Evolutionary conservation across 1,140 invertebrate species (phyloP).

Genomic region (Cotesia vestalis): DNA sequence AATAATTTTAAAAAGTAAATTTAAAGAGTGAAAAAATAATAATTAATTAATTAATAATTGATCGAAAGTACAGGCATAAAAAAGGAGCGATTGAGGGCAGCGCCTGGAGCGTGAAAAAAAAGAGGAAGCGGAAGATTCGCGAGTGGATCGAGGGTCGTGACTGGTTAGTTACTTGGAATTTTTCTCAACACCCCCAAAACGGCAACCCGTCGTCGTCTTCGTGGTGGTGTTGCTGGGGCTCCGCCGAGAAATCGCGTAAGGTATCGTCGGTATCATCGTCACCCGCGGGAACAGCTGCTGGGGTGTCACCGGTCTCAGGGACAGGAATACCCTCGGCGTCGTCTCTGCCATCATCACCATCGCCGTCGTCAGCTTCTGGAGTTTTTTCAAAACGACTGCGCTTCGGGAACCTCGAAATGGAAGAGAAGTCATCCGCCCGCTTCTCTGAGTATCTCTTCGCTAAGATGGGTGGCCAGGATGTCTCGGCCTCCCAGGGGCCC

Average conservation of each 20-base stretch:
- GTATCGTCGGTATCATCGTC: conserved; percentile 54
- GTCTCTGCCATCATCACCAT: background rate
- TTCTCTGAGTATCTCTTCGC: conserved; percentile 81
- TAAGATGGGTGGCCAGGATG: conserved; percentile 74
- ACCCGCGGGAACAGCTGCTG: conserved; percentile 48
- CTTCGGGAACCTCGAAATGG: conserved; percentile 56
- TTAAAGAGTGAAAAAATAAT: too few relatives aligned
- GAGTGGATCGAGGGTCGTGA: conserved; percentile 54
- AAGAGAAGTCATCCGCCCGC: conserved; percentile 64
- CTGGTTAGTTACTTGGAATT: conserved; percentile 62
- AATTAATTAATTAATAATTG: background rate
- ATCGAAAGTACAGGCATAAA: conserved; percentile 4
- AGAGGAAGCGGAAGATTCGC: conserved; percentile 48
- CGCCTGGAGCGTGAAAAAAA: conserved; percentile 50
- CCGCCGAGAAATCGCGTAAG: conserved; percentile 62
- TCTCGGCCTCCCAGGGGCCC: conserved; percentile 69
- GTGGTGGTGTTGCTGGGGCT: conserved; percentile 58
- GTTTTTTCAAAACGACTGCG: background rate
- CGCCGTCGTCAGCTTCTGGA: background rate
- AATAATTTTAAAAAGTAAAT: too few relatives aligned
- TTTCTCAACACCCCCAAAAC: conserved; percentile 65
- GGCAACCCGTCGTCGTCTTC: conserved; percentile 64
- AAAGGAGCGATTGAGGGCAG: conserved; percentile 58
- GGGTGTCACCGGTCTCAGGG: too few relatives aligned
- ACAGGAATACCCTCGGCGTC: too few relatives aligned